phyloP scores from a whole-genome alignment of 2,888 invertebrate species.

The Lobophora halterata region DNA sequence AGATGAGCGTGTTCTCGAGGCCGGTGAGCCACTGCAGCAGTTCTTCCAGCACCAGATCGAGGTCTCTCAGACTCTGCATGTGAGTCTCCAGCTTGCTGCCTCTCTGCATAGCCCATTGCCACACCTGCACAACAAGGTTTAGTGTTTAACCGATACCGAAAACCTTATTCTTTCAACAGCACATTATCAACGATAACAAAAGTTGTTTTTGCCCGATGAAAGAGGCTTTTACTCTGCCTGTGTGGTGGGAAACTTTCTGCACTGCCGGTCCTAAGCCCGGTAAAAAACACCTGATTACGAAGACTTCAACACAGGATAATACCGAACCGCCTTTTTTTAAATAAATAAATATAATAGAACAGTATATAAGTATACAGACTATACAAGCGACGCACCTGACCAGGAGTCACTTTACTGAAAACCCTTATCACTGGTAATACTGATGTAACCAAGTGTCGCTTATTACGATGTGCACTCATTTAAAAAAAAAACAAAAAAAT shows the following conservation, averaged over 20 bases:
- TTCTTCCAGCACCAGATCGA: constrained; percentile 95
- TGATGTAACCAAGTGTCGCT: constrained; percentile 45
- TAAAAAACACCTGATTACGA: too few species aligned
- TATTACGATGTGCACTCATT: constrained; percentile 35
- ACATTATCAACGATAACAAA: too few species aligned
- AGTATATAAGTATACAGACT: too few species aligned
- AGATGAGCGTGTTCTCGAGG: constrained; percentile 90
- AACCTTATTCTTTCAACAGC: too few species aligned
- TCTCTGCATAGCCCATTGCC: constrained; percentile 94
- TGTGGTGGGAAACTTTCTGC: too few species aligned
- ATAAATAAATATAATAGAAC: too few species aligned
- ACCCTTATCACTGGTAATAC: constrained; percentile 61
- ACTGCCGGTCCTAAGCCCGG: too few species aligned
- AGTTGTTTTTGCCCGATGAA: too few species aligned
- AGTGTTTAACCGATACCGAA: neutral
- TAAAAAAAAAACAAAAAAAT: constrained; percentile 11
- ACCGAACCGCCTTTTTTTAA: too few species aligned
- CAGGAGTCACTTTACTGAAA: constrained; percentile 62
- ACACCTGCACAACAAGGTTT: constrained; percentile 62
- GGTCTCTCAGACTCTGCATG: constrained; percentile 90
- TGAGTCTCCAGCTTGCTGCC: constrained; percentile 92
- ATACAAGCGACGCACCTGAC: constrained; percentile 56
- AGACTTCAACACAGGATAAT: too few species aligned
- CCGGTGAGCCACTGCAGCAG: constrained; percentile 95
- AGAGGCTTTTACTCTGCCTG: too few species aligned